Conservation (phyloP, 2,113 vertebrate species). For the human region GRCh38 chr1:199288001-199288500, state of each 20-base stretch:
- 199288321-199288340: neutral
- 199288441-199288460: neutral
- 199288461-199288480: neutral
- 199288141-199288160: neutral
- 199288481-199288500: neutral
- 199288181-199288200: neutral
- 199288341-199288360: neutral
- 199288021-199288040: conserved; percentile 62
- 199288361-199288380: neutral
- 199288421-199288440: neutral
- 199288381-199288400: neutral
- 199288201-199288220: neutral
- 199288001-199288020: conserved; percentile 50
- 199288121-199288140: neutral
- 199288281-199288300: neutral
- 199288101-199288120: neutral
- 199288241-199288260: neutral
- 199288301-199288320: neutral
- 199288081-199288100: conserved; percentile 35
- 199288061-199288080: neutral
- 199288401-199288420: neutral
- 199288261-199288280: neutral
- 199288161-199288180: neutral
- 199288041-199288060: conserved; percentile 58
- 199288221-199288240: neutral